Percentiles rank a stretch among this genome's conserved stretches.
Conservation (phyloP, 2,113 vertebrate species). For the Notiomystis cincta region DNA sequence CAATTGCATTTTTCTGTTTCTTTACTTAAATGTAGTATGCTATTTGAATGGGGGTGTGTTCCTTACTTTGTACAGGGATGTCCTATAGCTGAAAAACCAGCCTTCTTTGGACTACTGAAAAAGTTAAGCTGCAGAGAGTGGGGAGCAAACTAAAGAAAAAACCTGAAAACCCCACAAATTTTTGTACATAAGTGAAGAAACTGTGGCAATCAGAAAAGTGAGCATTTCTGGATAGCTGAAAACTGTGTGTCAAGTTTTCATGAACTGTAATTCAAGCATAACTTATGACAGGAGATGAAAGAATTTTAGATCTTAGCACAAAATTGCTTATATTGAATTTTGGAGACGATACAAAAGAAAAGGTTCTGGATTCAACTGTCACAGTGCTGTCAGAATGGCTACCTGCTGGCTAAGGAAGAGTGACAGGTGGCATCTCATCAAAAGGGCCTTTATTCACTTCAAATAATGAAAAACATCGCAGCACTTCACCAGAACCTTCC, state of each 20-base stretch:
- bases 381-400: background rate
- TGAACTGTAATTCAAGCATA: background rate
- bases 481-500: background rate
- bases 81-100: background rate
- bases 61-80: background rate
- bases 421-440: background rate
- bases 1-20: background rate
- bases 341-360: background rate
- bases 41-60: background rate
- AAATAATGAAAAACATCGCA: background rate
- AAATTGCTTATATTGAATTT: background rate
- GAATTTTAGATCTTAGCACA: background rate
- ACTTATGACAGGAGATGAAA: background rate
- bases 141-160: background rate
- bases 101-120: background rate
- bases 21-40: background rate
- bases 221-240: background rate
- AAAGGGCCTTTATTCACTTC: background rate
- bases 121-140: background rate
- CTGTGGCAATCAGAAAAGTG: background rate
- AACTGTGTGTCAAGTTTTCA: background rate
- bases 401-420: background rate
- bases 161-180: background rate
- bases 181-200: background rate
- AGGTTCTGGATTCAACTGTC: background rate